A percentile compares a stretch with the other conserved stretches of the same genome.
Evolutionary conservation across 2,113 vertebrate genomes (phyloP).

Genomic region (Cololabis saira): DNA sequence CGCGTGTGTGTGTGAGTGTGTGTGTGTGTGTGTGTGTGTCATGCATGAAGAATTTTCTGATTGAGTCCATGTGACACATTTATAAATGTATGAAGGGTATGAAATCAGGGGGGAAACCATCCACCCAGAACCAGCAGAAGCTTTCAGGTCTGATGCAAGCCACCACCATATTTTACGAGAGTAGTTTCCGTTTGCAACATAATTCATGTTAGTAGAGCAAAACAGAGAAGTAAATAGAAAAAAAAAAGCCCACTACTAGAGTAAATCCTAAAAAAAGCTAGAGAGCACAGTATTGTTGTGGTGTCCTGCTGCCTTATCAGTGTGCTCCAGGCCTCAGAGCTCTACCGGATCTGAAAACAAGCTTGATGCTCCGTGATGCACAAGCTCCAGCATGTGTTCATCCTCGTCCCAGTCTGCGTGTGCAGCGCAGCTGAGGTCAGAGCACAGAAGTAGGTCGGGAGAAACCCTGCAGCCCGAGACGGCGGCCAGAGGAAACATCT

Average conservation of each 20-base stretch:
- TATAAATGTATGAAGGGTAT: conserved; percentile 16
- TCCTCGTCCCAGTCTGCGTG: background rate
- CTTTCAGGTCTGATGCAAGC: background rate
- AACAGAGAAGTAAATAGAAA: background rate
- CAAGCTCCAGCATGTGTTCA: conserved; percentile 37
- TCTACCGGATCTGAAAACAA: conserved; percentile 1
- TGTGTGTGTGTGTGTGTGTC: background rate
- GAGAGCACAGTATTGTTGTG: too few relatives aligned
- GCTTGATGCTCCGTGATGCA: conserved; percentile 1
- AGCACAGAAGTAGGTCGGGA: conserved; percentile 17
- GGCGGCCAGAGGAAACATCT: too few relatives aligned
- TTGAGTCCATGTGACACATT: conserved; percentile 28
- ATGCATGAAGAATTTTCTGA: conserved; percentile 9
- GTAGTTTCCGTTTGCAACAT: background rate
- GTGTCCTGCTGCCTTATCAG: conserved; percentile 8
- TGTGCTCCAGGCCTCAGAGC: conserved; percentile 13
- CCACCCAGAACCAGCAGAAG: background rate
- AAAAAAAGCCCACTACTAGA: background rate
- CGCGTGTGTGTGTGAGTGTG: background rate
- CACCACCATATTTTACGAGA: background rate
- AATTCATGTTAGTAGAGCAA: background rate
- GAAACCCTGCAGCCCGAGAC: conserved; percentile 24
- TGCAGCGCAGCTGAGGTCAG: background rate
- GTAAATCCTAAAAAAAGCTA: too few relatives aligned
- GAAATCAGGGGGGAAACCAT: background rate